Evolutionary conservation across 2,888 invertebrate genomes (phyloP).

Genomic region (Tethea ocularis): DNA sequence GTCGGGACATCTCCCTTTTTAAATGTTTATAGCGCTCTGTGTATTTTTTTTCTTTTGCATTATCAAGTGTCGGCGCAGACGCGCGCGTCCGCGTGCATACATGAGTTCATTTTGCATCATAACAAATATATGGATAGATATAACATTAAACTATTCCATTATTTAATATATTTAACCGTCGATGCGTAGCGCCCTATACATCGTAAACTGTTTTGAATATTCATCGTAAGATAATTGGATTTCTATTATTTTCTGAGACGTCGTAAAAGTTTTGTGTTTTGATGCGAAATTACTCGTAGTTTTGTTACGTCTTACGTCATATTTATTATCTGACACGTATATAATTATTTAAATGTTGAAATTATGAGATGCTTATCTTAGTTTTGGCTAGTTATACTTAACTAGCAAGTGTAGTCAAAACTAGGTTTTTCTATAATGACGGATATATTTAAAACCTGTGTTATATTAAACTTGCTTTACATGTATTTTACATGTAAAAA

Average conservation of each 20-base stretch:
- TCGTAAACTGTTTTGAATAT: slow-evolving; percentile 58
- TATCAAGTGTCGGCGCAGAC: slow-evolving; percentile 50
- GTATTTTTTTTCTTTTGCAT: slow-evolving; percentile 49
- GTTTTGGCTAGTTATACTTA: no score
- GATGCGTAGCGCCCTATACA: slow-evolving; percentile 34
- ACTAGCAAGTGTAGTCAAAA: no score
- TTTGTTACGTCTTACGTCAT: slow-evolving; percentile 11
- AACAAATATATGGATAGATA: slow-evolving; percentile 30
- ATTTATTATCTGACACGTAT: slow-evolving; percentile 26
- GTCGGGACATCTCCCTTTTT: slow-evolving; percentile 67
- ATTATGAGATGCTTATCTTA: neutral
- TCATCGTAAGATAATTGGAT: slow-evolving; percentile 61
- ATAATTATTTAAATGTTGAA: neutral
- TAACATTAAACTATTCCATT: slow-evolving; percentile 27
- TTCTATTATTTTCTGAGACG: slow-evolving; percentile 51
- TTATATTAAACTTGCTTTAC: no score
- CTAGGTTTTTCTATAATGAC: no score
- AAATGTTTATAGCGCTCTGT: slow-evolving; percentile 61
- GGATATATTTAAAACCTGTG: no score
- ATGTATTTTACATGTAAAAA: no score
- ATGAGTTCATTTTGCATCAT: slow-evolving; percentile 50
- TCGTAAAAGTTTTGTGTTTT: slow-evolving; percentile 45
- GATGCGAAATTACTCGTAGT: slow-evolving; percentile 17
- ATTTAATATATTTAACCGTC: slow-evolving; percentile 41
- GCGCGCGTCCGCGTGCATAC: slow-evolving; percentile 52